Percentiles rank a stretch among this genome's conserved stretches.
Conservation (phyloP, 2,797 vertebrate genomes). For the Iguana delicatissima region DNA sequence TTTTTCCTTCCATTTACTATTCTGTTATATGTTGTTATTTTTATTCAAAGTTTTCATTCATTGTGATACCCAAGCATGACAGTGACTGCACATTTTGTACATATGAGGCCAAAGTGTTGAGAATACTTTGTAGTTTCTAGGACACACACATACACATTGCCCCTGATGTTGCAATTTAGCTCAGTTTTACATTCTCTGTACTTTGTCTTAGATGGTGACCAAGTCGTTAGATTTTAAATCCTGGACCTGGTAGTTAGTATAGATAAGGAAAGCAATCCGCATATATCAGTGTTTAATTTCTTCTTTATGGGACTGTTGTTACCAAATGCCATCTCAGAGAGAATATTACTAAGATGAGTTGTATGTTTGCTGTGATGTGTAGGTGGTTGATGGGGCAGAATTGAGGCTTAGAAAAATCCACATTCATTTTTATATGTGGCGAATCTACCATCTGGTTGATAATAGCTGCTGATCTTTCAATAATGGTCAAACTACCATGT, state of each 20-base stretch:
- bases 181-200: constrained; percentile 62
- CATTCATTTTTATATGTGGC: not conserved
- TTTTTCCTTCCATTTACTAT: not conserved
- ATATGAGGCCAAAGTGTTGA: constrained; percentile 67
- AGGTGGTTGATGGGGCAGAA: not conserved
- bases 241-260: constrained; percentile 69
- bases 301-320: constrained; percentile 69
- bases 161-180: constrained; percentile 66
- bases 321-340: constrained; percentile 64
- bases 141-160: not conserved
- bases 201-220: constrained; percentile 59
- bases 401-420: not conserved
- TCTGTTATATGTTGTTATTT: not conserved
- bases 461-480: not conserved
- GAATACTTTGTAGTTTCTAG: constrained; percentile 69
- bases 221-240: constrained; percentile 66
- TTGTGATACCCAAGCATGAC: constrained; percentile 58
- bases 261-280: constrained; percentile 68
- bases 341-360: constrained; percentile 30
- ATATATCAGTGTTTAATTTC: constrained; percentile 82
- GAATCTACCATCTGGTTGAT: not conserved
- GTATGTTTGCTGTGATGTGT: not conserved
- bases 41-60: constrained; percentile 22
- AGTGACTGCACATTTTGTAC: constrained; percentile 65
- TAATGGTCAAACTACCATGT: not conserved